Evolutionary conservation across 2,113 vertebrate genomes (phyloP), one percentile per base, ranked within the genome.

Genomic region (Hyperoodon ampullatus): DNA sequence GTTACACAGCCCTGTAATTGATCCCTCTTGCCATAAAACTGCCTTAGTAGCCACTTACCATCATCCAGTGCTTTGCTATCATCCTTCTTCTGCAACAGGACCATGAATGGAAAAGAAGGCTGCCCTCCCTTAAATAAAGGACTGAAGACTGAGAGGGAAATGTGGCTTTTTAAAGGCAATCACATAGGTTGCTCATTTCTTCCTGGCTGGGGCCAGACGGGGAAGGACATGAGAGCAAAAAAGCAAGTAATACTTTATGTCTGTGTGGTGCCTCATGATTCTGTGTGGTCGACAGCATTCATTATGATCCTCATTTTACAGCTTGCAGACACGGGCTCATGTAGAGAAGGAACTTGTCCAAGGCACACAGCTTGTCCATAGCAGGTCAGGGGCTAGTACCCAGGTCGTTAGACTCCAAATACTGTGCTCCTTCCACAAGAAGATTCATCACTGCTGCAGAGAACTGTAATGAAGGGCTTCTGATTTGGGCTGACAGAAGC

Each of bases 401-500:
- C 13, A 1, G 55, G 55, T 11, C 16, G 15, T 19, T 11, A 3
- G 33, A 35, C 21, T 77, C 24, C 84, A 78, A 60, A 60, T 26
- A 10, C 18, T 18, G 12, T 58, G 33, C 42, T 63, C 33, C 81
- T 42, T 35, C 39, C 71, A 35, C 21, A 23, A 12, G 47, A 47
- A 28, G 12, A 15, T 19, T 66, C 23, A 50, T 39, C 14, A 2
- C 39, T 50, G 70, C 42, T 3, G 0, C 35, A 19, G 24, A 77
- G 47, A 61, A 44, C 11, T 47, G 0, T 12, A 35, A 35, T 10
- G 5, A 74, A 47, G 53, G 35, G 33, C 33, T 97, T 91, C 91
- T 60, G 26, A 92, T 77, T 23, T 53, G 28, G 91, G 78, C 50
- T 14, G 70, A 33, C 15, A 75, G 95, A 94, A 96, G 78, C 63